A percentile compares a stretch with the other conserved stretches of the same genome.
Evolutionary conservation across 1,140 invertebrate species (phyloP).

Genomic region (Campodea augens): DNA sequence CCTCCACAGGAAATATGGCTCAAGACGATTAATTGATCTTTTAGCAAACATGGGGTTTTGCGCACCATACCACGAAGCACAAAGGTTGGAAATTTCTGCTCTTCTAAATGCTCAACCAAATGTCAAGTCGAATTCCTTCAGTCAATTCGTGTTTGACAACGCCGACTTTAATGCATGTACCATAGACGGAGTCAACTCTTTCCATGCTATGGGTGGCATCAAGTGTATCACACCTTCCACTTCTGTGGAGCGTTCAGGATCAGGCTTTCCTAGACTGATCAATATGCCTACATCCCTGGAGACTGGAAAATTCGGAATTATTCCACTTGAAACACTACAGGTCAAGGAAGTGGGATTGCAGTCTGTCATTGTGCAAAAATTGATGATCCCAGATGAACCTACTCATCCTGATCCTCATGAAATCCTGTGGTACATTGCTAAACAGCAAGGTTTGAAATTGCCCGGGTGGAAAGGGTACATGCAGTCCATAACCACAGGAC

Average conservation of each 20-base stretch:
- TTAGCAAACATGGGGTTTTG: background rate
- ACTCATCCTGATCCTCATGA: background rate
- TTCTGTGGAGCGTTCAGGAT: conserved; percentile 5
- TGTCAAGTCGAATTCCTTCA: background rate
- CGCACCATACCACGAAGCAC: background rate
- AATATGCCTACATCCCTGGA: background rate
- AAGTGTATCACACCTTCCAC: conserved; percentile 10
- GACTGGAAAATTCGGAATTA: background rate
- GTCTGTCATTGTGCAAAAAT: background rate
- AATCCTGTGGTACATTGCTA: background rate
- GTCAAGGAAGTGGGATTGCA: background rate
- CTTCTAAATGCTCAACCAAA: background rate
- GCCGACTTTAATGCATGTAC: conserved; percentile 13
- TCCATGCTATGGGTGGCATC: conserved; percentile 12
- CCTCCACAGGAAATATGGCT: background rate
- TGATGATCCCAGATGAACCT: background rate
- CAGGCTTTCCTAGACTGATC: background rate
- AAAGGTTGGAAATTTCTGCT: background rate
- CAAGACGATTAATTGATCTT: background rate
- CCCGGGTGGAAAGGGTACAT: conserved; percentile 1
- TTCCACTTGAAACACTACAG: background rate
- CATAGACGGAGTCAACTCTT: conserved; percentile 10
- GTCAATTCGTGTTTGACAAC: background rate
- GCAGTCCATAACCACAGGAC: background rate
- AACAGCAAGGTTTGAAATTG: background rate